Evolutionary conservation across 2,888 invertebrate genomes (phyloP).

Genomic region (Helleia helle): DNA sequence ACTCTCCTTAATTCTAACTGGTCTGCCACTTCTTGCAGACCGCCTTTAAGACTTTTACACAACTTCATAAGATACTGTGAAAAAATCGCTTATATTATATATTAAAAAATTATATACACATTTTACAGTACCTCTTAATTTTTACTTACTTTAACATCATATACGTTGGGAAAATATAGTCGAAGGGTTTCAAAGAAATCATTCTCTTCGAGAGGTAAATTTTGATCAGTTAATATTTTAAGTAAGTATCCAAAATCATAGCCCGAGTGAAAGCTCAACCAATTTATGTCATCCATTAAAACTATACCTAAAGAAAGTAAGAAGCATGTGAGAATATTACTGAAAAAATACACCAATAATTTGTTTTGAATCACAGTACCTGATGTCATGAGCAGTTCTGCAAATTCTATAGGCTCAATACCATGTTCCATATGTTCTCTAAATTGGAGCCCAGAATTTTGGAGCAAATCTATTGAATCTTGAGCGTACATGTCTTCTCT

Average conservation of each 20-base stretch:
- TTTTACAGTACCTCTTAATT: background rate
- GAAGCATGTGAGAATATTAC: too few species aligned
- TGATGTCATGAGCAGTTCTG: conserved; percentile 94
- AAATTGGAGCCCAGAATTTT: conserved; percentile 95
- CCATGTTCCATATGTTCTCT: conserved; percentile 96
- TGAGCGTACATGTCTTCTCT: conserved; percentile 98
- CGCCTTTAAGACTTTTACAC: conserved; percentile 96
- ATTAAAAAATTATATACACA: background rate
- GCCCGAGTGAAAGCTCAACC: conserved; percentile 97
- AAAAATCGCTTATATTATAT: conserved; percentile 1
- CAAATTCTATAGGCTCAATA: conserved; percentile 94
- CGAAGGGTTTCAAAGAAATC: conserved; percentile 93
- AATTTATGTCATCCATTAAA: conserved; percentile 92
- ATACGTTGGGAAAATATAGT: conserved; percentile 93
- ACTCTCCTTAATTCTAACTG: conserved; percentile 91
- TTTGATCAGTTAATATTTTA: conserved; percentile 90
- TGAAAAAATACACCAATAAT: too few species aligned
- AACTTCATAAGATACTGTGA: conserved; percentile 93
- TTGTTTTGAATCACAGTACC: conserved; percentile 58
- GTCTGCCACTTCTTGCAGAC: conserved; percentile 95
- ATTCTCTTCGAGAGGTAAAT: conserved; percentile 90
- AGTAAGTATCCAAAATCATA: conserved; percentile 97
- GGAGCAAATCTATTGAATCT: conserved; percentile 95
- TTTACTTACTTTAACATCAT: conserved; percentile 87
- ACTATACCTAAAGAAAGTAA: conserved; percentile 78